Percentiles rank a stretch among this genome's conserved stretches.
Evolutionary conservation across 2,888 invertebrate species (phyloP).

Genomic region (Scaptodrosophila latifasciaeformis): DNA sequence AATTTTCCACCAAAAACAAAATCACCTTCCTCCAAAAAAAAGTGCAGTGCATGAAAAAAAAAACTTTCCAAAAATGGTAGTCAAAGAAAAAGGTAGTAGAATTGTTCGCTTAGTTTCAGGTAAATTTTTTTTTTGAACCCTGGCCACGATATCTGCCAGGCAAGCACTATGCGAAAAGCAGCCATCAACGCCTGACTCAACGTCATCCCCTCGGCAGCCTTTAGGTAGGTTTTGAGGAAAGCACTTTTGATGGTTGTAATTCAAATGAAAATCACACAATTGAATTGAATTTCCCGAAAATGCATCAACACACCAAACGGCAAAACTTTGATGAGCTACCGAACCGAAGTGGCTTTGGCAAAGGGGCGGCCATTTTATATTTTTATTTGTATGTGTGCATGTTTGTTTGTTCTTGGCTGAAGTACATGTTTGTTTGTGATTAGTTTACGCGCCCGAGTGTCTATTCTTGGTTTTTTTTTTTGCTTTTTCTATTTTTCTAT

Average conservation of each 20-base stretch:
- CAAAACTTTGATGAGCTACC: constrained; percentile 57
- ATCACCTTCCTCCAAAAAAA: no score
- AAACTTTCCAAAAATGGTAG: background rate
- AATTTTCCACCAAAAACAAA: constrained; percentile 17
- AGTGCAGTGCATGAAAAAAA: background rate
- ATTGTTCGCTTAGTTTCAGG: background rate
- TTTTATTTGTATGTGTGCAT: constrained; percentile 8
- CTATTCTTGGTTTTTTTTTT: constrained; percentile 34
- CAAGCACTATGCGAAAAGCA: background rate
- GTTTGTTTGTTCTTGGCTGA: constrained; percentile 8
- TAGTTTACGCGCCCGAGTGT: constrained; percentile 44
- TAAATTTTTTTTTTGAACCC: background rate
- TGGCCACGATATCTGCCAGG: background rate
- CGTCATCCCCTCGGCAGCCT: background rate
- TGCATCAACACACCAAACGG: constrained; percentile 24
- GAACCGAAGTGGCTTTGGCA: constrained; percentile 3
- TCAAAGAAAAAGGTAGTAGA: background rate
- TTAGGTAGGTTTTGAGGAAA: no score
- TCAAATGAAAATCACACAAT: constrained; percentile 61
- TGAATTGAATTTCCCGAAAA: constrained; percentile 57
- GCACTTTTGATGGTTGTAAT: constrained; percentile 44
- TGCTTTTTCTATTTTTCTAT: constrained; percentile 19
- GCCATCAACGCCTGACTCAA: constrained; percentile 27
- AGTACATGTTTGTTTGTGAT: constrained; percentile 44
- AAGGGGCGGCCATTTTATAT: no score